Conservation (phyloP, 1,140 invertebrate genomes). For the Acyrthosiphon pisum region DNA sequence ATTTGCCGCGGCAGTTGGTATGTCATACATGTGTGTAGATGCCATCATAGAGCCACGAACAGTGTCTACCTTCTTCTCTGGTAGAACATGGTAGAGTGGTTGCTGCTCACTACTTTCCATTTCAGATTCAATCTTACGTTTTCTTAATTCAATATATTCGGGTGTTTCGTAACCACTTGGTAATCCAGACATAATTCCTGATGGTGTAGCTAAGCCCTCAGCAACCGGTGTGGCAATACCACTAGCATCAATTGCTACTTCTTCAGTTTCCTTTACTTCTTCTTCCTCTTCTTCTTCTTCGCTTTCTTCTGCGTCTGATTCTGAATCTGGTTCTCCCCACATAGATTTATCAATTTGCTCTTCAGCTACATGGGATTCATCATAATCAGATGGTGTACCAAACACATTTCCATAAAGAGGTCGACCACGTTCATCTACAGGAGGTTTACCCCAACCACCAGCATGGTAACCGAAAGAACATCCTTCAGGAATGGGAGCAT, state of each 20-base stretch:
- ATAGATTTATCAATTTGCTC: slow-evolving; percentile 89
- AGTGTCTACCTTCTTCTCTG: slow-evolving; percentile 90
- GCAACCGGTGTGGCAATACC: slow-evolving; percentile 77
- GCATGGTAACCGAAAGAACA: slow-evolving; percentile 99
- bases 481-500: slow-evolving; percentile 93
- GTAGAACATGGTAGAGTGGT: slow-evolving; percentile 89
- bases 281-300: slow-evolving; percentile 85
- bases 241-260: slow-evolving; percentile 72
- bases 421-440: slow-evolving; percentile 96
- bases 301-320: slow-evolving; percentile 90
- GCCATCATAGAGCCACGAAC: slow-evolving; percentile 97
- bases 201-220: slow-evolving; percentile 92
- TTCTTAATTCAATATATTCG: slow-evolving; percentile 96
- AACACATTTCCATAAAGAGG: slow-evolving; percentile 99
- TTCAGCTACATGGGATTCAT: slow-evolving; percentile 76
- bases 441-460: slow-evolving; percentile 99
- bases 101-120: slow-evolving; percentile 95
- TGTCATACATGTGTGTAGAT: slow-evolving; percentile 96
- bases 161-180: slow-evolving; percentile 97
- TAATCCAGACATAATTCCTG: slow-evolving; percentile 87
- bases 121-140: slow-evolving; percentile 95
- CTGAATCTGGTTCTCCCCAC: slow-evolving; percentile 98
- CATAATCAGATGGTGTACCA: slow-evolving; percentile 73
- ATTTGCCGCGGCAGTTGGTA: slow-evolving; percentile 63
- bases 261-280: slow-evolving; percentile 77